Evolutionary conservation across 2,888 invertebrate species (phyloP), one percentile per base, ranked within the genome.

Genomic region (Mongoloraphidia duomilia): DNA sequence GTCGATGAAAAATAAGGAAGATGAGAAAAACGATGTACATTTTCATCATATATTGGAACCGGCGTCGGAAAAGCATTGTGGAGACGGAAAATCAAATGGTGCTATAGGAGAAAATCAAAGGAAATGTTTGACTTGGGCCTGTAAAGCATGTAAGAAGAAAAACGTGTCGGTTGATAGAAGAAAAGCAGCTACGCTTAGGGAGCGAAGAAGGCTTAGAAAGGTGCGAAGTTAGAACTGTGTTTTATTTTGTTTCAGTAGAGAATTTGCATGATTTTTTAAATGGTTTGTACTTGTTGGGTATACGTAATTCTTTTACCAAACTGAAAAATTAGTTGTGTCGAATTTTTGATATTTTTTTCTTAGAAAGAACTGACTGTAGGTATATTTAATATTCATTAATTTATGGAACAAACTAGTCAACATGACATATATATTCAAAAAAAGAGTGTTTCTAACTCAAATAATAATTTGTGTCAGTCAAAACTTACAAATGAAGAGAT

Each of bases 101-200:
- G 63, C 64, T 55, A 52, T 58, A 44, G 55, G 58, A 36, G 62
- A 64, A 51, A 71, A 72, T 8, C 79, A 79, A 44, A 73, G 89
- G 53, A 79, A 88, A 52, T 96, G 95, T 61, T 73, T 96, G 39
- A 79, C 94, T 10, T 96, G 95, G 95, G 95, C 95, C 2, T 96
- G 96, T 68, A 95, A 95, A 64, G 93, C 94, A 1, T 95, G 95
- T 70, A 95, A 95, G 68, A 84, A 92, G 71, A 94, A 95, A 71
- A 92, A 88, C 12, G 92, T 94, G 41, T 85, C 93, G 0, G 88
- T 96, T 9, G 97, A 98, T 70, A 75, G 97, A 48, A 77, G 97
- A 62, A 95, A 95, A 75, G 97, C 97, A 8, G 97, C 97, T 1
- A 98, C 97, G 2, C 74, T 98, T 67, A 74, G 97, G 4, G 97